phyloP scores from a whole-genome alignment of 2,888 invertebrate genomes.

The Dinocampus coccinellae region DNA sequence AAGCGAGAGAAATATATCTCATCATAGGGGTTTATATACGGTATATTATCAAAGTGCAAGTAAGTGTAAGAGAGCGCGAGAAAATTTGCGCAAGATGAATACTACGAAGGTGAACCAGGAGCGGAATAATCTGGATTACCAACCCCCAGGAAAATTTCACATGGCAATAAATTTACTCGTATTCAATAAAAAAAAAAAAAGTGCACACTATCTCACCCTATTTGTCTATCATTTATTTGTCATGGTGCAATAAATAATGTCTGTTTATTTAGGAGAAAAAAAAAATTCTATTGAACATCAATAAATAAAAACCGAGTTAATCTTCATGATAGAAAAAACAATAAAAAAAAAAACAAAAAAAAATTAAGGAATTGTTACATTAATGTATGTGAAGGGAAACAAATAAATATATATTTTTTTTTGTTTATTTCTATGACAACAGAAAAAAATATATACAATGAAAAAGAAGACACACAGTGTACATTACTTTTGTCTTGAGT shows the following conservation, averaged over 20 bases:
- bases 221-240: slow-evolving; percentile 41
- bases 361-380: not conserved
- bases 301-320: too few relatives aligned
- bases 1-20: slow-evolving; percentile 26
- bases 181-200: not conserved
- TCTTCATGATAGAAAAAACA: too few relatives aligned
- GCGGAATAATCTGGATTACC: slow-evolving; percentile 55
- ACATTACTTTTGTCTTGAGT: not conserved
- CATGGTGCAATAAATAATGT: not conserved
- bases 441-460: not conserved
- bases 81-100: slow-evolving; percentile 34
- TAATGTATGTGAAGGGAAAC: not conserved
- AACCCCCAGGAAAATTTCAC: slow-evolving; percentile 50
- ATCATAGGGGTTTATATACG: not conserved
- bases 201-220: not conserved
- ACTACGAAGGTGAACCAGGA: slow-evolving; percentile 43
- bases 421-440: not conserved
- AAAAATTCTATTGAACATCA: too few relatives aligned
- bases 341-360: not conserved
- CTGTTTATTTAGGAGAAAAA: not conserved
- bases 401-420: not conserved
- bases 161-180: slow-evolving; percentile 31
- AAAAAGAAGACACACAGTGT: not conserved
- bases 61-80: slow-evolving; percentile 39
- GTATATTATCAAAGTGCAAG: slow-evolving; percentile 30